These are phyloP conservation scores for Molossus molossus DNA, from an alignment of 2,797 vertebrate species.

Conservation along the genomic window DNA sequence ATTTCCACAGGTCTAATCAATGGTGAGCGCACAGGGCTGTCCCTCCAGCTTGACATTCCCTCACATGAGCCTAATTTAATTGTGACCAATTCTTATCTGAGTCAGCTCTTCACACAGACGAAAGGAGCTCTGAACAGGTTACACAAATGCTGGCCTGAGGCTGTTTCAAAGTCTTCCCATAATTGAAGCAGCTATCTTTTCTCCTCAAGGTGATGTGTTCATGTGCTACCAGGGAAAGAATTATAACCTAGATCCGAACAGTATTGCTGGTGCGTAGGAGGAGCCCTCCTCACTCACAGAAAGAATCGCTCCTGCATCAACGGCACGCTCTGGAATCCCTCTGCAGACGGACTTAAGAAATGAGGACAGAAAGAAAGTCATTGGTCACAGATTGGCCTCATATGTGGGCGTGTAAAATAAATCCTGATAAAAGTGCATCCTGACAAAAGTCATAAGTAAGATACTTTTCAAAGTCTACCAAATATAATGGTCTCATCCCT, in stretches of 20 bases:
- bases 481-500: background rate
- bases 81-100: conserved; percentile 70
- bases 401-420: background rate
- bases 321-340: background rate
- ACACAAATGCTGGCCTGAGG: conserved; percentile 51
- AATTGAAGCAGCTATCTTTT: conserved; percentile 67
- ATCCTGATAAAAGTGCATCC: background rate
- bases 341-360: conserved; percentile 8
- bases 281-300: background rate
- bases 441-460: background rate
- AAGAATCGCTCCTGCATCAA: background rate
- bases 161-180: conserved; percentile 51
- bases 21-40: background rate
- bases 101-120: conserved; percentile 69
- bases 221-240: background rate
- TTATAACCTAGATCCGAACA: background rate
- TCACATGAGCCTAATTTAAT: conserved; percentile 72
- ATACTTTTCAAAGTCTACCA: background rate
- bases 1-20: conserved; percentile 44
- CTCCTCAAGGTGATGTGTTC: conserved; percentile 40
- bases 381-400: background rate
- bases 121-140: conserved; percentile 43
- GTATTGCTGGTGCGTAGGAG: background rate
- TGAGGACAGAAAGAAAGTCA: background rate
- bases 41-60: conserved; percentile 37